A percentile compares a stretch with the other conserved stretches of the same genome.
Evolutionary conservation across 2,888 invertebrate genomes (phyloP).

Genomic region (Elegia similella): DNA sequence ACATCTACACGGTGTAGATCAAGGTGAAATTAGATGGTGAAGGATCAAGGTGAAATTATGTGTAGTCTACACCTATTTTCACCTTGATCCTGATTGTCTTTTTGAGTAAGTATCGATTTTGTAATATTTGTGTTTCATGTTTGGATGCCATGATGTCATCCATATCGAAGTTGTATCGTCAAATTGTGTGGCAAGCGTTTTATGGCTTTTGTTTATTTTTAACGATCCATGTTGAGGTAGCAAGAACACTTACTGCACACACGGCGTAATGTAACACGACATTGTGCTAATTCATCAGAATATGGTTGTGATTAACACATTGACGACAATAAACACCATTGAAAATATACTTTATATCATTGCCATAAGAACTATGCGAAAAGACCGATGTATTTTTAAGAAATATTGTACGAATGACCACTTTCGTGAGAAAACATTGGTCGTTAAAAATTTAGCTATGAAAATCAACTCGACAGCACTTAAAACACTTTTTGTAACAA

Average conservation of each 20-base stretch:
- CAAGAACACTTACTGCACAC: conserved; percentile 19
- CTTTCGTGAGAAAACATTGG: conserved; percentile 43
- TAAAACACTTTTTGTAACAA: too few species aligned
- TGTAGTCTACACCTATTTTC: too few species aligned
- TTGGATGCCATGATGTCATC: not conserved
- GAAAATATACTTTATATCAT: conserved; percentile 2
- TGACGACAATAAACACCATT: not conserved
- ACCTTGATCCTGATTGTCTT: too few species aligned
- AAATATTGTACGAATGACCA: conserved; percentile 25
- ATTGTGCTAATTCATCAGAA: conserved; percentile 36
- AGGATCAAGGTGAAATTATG: too few species aligned
- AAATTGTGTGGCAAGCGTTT: conserved; percentile 17
- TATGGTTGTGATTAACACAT: conserved; percentile 29
- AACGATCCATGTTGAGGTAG: conserved; percentile 20
- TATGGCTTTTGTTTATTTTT: conserved; percentile 30
- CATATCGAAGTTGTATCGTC: not conserved
- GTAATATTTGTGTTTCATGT: too few species aligned
- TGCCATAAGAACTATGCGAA: not conserved
- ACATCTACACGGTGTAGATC: too few species aligned
- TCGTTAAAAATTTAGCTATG: conserved; percentile 26
- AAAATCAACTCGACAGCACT: conserved; percentile 35
- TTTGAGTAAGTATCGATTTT: too few species aligned
- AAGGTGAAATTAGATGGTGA: too few species aligned
- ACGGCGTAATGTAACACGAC: conserved; percentile 28
- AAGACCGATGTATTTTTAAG: not conserved